Conservation (phyloP, 2,888 invertebrate genomes). For the Acrocera orbiculus region DNA sequence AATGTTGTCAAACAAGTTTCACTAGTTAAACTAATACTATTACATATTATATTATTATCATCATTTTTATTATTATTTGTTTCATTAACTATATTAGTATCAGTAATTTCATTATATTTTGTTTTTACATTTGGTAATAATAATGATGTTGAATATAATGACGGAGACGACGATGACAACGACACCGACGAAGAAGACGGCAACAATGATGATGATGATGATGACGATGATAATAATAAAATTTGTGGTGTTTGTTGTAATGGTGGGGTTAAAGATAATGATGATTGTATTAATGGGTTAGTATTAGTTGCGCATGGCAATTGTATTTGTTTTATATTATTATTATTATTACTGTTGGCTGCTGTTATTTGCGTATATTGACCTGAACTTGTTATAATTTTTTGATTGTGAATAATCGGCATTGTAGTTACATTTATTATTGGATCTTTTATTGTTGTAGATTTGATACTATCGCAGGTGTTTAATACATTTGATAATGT, state of each 20-base stretch:
- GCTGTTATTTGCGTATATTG: constrained; percentile 4
- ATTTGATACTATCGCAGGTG: constrained; percentile 2
- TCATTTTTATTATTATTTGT: no score
- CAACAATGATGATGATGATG: not conserved
- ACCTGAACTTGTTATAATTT: constrained; percentile 1
- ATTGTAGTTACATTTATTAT: not conserved
- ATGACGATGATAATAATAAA: not conserved
- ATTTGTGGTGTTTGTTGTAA: not conserved
- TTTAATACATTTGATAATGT: not conserved
- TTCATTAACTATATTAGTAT: no score
- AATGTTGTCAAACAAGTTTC: constrained; percentile 7
- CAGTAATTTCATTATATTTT: not conserved
- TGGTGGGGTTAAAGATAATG: not conserved
- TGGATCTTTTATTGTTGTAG: constrained; percentile 1
- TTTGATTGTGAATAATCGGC: not conserved
- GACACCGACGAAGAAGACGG: not conserved
- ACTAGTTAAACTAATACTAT: constrained; percentile 3
- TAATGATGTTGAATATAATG: not conserved
- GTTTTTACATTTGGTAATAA: not conserved
- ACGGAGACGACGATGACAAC: not conserved
- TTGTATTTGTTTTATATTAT: constrained; percentile 2
- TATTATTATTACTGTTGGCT: not conserved
- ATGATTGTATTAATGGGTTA: constrained; percentile 1
- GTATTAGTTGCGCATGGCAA: not conserved
- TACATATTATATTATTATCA: not conserved